Base-by-base conservation (phyloP, 2,888 invertebrate genomes). In the Callinectes sapidus region DNA sequence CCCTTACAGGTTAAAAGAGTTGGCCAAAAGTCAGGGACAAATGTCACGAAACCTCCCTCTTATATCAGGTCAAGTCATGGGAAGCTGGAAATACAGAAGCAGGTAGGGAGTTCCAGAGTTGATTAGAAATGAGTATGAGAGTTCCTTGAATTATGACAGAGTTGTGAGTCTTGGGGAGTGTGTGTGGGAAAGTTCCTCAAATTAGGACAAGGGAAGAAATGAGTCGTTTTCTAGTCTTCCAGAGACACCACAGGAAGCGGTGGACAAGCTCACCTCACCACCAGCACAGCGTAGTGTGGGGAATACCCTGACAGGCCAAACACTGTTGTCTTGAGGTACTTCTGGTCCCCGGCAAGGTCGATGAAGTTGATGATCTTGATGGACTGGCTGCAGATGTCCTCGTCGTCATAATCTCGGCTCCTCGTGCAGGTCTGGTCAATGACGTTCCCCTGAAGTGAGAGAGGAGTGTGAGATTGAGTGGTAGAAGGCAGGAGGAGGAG, bases 341-440 rank as follows among this genome's bases (percentile, higher is more conserved):
- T 97, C 96, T 99, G 94, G 96, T 99, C 99, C 0, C 99, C 99
- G 88, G 99, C 99, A 95, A 99, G 96, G 96, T 99, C 99, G 95
- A 99, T 99, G 96, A 99, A 99, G 91, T 99, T 99, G 94, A 99
- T 98, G 87, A 99, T 98, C 96, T 99, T 99, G 10, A 99, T 98
- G 8, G 99, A 98, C 96, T 98, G 98, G 96, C 99, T 98, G 96
- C 99, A 99, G 95, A 99, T 99, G 96, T 99, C 98, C 95, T 94
- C 94, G 54, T 94, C 94, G 54, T 94, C 93, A 54, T 94, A 94
- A 66, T 94, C 94, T 32, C 94, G 90, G 81, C 94, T 94, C 13
- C 94, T 71, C n/a, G 94, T 93, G 90, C 94, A 94, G 2, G 94
- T 94, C 54, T 94, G 93, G 91, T 94, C 94, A 54, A 94, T 93